phyloP scores from a whole-genome alignment of 2,888 invertebrate species.

The Sipunculus nudus region DNA sequence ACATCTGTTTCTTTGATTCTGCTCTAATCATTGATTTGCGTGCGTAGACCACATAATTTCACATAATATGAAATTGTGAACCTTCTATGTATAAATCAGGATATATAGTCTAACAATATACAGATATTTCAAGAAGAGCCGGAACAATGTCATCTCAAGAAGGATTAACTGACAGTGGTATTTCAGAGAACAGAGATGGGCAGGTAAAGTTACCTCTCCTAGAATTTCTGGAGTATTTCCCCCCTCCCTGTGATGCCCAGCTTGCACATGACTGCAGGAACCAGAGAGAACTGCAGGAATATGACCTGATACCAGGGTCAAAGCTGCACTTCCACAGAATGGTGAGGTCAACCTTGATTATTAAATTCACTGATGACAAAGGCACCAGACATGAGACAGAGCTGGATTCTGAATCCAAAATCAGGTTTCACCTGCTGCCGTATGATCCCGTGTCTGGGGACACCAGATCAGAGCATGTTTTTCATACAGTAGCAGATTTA shows the following conservation, averaged over 20 bases:
- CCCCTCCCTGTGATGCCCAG: conserved; percentile 29
- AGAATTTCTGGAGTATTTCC: conserved; percentile 34
- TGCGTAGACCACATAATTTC: no score
- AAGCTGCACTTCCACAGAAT: conserved; percentile 26
- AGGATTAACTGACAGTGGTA: no score
- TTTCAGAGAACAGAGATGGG: no score
- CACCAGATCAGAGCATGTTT: conserved; percentile 28
- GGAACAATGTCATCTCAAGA: no score
- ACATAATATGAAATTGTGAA: no score
- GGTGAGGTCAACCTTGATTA: conserved; percentile 25
- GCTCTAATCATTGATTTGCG: no score
- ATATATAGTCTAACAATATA: no score
- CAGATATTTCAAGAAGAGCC: no score
- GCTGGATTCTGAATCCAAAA: conserved; percentile 5
- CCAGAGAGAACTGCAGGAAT: conserved; percentile 22
- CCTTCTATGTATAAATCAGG: no score
- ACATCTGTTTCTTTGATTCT: no score
- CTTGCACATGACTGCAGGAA: conserved; percentile 25
- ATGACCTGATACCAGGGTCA: conserved; percentile 21
- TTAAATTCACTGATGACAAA: conserved; percentile 22
- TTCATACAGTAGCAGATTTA: conserved; percentile 27
- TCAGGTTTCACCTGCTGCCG: conserved; percentile 32
- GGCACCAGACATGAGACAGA: conserved; percentile 11
- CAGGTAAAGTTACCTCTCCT: conserved; percentile 17
- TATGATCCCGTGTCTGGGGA: conserved; percentile 30